Percentiles rank a stretch among this genome's conserved stretches.
Evolutionary conservation across 2,797 vertebrate species (phyloP).

Genomic region (Orientallactaga sibirica): DNA sequence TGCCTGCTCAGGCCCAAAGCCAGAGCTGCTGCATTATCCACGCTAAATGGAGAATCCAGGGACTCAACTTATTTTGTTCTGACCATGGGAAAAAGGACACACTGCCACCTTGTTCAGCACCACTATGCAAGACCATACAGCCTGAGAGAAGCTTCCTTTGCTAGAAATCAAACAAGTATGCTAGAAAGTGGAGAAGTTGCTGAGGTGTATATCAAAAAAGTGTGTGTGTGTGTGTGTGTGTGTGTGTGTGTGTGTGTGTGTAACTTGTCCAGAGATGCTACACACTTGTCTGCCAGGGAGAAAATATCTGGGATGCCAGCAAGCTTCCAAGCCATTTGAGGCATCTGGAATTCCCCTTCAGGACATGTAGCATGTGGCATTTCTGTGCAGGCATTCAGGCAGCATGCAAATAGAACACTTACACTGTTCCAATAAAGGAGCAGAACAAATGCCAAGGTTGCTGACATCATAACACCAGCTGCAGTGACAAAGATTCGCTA

Average conservation of each 20-base stretch:
- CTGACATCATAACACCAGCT: constrained; percentile 94
- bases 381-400: constrained; percentile 92
- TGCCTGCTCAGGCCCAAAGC: constrained; percentile 46
- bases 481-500: constrained; percentile 90
- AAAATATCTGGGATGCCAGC: constrained; percentile 90
- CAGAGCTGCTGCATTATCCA: constrained; percentile 79
- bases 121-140: constrained; percentile 88
- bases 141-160: constrained; percentile 88
- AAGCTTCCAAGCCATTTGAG: constrained; percentile 89
- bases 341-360: constrained; percentile 86
- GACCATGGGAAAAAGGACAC: constrained; percentile 74
- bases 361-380: constrained; percentile 90
- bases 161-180: constrained; percentile 90
- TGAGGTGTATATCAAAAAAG: constrained; percentile 90
- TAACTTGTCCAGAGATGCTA: constrained; percentile 86
- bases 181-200: constrained; percentile 89
- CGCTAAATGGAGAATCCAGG: constrained; percentile 84
- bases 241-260: not conserved
- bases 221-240: not conserved
- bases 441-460: constrained; percentile 95
- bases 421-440: constrained; percentile 95
- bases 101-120: constrained; percentile 88
- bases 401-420: constrained; percentile 89
- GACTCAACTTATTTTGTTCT: not conserved
- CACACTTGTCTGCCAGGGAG: constrained; percentile 89